Evolutionary conservation across 92 coral and sea anemone species (phyloP).

Genomic region (Montipora capitata): DNA sequence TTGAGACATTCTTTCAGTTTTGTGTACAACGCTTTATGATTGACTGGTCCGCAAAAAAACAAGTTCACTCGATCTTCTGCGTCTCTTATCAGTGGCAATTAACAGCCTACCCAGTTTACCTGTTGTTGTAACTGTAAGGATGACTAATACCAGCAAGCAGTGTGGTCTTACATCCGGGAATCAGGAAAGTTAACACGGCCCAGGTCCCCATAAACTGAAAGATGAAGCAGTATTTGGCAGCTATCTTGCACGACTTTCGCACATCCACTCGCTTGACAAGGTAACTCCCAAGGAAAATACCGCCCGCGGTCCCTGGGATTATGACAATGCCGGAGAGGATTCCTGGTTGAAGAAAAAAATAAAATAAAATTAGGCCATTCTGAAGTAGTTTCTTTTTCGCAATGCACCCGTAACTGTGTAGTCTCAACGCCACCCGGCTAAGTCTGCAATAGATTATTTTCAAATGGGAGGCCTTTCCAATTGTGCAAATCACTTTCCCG

Average conservation of each 20-base stretch:
- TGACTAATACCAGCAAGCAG: slow-evolving; percentile 90
- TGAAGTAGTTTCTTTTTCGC: not conserved
- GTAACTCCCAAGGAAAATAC: slow-evolving; percentile 99
- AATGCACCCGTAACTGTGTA: no score
- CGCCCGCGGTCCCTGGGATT: slow-evolving; percentile 99
- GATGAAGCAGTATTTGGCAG: slow-evolving; percentile 95
- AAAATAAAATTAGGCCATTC: no score
- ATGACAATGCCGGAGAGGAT: slow-evolving; percentile 96
- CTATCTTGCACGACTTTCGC: slow-evolving; percentile 89
- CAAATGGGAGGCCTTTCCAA: no score
- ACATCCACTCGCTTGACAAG: slow-evolving; percentile 92
- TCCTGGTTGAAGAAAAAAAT: slow-evolving; percentile 42
- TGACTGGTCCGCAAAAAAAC: no score
- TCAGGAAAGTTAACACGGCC: slow-evolving; percentile 96
- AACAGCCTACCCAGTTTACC: slow-evolving; percentile 45
- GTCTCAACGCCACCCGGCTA: no score
- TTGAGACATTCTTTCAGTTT: no score
- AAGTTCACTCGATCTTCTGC: not conserved
- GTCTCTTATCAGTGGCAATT: not conserved
- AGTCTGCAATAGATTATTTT: no score
- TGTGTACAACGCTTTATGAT: no score
- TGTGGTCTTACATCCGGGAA: slow-evolving; percentile 97
- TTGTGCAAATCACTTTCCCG: no score
- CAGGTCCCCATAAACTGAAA: slow-evolving; percentile 96
- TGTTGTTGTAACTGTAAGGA: slow-evolving; percentile 82